A percentile compares a stretch with the other conserved stretches of the same genome.
Evolutionary conservation across 2,797 vertebrate genomes (phyloP).

Genomic region (Brachyrhaphis roseni): DNA sequence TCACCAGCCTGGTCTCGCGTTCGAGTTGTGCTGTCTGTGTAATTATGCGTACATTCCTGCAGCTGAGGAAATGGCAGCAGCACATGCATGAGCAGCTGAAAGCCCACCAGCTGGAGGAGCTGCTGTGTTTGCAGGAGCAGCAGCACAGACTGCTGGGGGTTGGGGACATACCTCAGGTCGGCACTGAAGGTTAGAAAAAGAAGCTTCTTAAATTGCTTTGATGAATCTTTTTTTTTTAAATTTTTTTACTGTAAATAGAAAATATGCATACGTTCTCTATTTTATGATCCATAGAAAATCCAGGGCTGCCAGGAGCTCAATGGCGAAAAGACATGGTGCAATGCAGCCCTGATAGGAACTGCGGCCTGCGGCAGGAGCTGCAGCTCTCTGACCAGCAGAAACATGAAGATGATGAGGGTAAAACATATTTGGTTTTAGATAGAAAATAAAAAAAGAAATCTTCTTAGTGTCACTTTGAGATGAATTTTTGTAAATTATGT

Average conservation of each 20-base stretch:
- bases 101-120: slow-evolving; percentile 89
- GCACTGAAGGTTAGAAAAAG: slow-evolving; percentile 47
- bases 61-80: slow-evolving; percentile 92
- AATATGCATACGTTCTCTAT: background rate
- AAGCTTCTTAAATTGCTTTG: background rate
- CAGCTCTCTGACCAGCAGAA: slow-evolving; percentile 12
- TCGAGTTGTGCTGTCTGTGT: background rate
- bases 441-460: background rate
- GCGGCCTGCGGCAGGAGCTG: slow-evolving; percentile 9
- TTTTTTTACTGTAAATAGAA: background rate
- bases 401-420: slow-evolving; percentile 40
- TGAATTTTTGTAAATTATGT: background rate
- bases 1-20: background rate
- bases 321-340: slow-evolving; percentile 32
- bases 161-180: slow-evolving; percentile 56
- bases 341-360: background rate
- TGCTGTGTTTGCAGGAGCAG: slow-evolving; percentile 87
- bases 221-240: background rate
- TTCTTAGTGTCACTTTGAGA: background rate
- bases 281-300: slow-evolving; percentile 33
- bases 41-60: slow-evolving; percentile 25
- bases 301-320: slow-evolving; percentile 28
- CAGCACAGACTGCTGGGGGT: slow-evolving; percentile 84
- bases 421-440: slow-evolving; percentile 7
- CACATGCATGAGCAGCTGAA: slow-evolving; percentile 92